Conservation (phyloP, 1,140 invertebrate species). For the Drosophila bocki region DNA sequence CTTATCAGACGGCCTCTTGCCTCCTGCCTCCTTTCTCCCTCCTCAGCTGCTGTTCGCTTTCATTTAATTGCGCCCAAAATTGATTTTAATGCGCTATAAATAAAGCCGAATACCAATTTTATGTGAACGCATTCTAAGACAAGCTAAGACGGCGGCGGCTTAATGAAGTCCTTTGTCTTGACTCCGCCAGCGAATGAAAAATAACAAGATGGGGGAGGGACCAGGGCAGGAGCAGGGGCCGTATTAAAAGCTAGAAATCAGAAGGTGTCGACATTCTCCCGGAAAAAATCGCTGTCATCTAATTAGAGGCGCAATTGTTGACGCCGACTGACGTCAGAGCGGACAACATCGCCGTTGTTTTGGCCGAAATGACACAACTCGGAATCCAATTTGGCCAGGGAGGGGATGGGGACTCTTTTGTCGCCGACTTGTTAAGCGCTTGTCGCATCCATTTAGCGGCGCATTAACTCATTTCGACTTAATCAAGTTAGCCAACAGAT, state of each 20-base stretch:
- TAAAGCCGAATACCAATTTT: conserved; percentile 72
- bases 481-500: conserved; percentile 39
- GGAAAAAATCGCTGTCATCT: conserved; percentile 53
- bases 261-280: conserved; percentile 30
- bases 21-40: background rate
- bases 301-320: conserved; percentile 77
- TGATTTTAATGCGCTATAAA: conserved; percentile 79
- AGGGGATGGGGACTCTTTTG: conserved; percentile 4
- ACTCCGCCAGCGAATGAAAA: conserved; percentile 17
- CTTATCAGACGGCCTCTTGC: background rate
- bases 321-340: conserved; percentile 64
- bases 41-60: conserved; percentile 19
- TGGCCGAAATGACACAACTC: conserved; percentile 38
- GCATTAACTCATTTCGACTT: conserved; percentile 52
- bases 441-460: conserved; percentile 41
- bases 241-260: conserved; percentile 25
- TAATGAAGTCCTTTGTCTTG: conserved; percentile 75
- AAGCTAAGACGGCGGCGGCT: conserved; percentile 47
- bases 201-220: conserved; percentile 3
- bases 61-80: conserved; percentile 77
- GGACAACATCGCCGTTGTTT: conserved; percentile 34
- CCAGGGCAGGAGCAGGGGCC: background rate
- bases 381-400: conserved; percentile 26
- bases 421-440: conserved; percentile 27
- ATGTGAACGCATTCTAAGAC: conserved; percentile 53